A percentile compares a stretch with the other conserved stretches of the same genome.
These are phyloP conservation scores for Enteromius anoplus DNA, from an alignment of 2,797 vertebrate genomes.

Conservation along the genomic window DNA sequence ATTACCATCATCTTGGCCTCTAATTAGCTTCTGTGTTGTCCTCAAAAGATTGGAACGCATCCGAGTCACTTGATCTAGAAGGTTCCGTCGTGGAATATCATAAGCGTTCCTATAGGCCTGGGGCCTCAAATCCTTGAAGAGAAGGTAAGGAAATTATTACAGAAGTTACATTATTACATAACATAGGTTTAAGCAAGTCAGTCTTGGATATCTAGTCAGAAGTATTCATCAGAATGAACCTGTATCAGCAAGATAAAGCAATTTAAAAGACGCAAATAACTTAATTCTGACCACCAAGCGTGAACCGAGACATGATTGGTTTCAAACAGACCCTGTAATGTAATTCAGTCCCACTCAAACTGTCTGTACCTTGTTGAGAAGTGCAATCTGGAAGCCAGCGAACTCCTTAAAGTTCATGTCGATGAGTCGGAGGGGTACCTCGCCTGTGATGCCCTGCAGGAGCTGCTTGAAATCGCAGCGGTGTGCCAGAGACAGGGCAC, in stretches of 20 bases:
- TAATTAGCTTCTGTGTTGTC: slow-evolving; percentile 87
- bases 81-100: slow-evolving; percentile 92
- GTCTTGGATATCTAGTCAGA: neutral
- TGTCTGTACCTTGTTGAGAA: slow-evolving; percentile 89
- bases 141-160: slow-evolving; percentile 27
- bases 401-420: slow-evolving; percentile 95
- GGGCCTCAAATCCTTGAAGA: slow-evolving; percentile 89
- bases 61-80: slow-evolving; percentile 94
- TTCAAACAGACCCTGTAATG: slow-evolving; percentile 3
- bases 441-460: slow-evolving; percentile 90
- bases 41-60: slow-evolving; percentile 96
- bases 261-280: slow-evolving; percentile 2
- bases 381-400: slow-evolving; percentile 91
- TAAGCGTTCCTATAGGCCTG: slow-evolving; percentile 95
- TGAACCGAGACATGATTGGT: slow-evolving; percentile 28
- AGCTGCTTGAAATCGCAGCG: slow-evolving; percentile 91
- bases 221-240: neutral
- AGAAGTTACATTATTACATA: neutral
- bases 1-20: slow-evolving; percentile 95
- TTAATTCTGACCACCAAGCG: neutral
- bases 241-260: neutral
- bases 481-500: slow-evolving; percentile 84
- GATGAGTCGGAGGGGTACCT: slow-evolving; percentile 82
- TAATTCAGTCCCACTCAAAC: neutral
- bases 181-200: neutral